Conservation (phyloP, 2,888 invertebrate species). For the Steromphala cineraria region DNA sequence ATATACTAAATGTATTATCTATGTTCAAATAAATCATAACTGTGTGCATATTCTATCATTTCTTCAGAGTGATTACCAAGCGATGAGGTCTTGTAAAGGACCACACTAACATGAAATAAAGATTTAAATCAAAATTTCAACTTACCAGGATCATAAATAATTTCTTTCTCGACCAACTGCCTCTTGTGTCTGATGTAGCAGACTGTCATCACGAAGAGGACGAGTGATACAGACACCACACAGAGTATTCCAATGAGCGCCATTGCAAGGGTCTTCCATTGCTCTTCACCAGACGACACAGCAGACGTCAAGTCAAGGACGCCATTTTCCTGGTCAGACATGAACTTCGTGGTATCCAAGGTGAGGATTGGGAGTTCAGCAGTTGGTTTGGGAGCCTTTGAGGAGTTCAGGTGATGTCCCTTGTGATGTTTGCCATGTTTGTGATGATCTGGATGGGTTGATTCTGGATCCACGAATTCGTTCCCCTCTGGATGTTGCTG, state of each 20-base stretch:
- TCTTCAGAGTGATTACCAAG: no score
- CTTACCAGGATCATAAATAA: conserved; percentile 30
- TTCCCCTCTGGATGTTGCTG: conserved; percentile 19
- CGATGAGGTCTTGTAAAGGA: no score
- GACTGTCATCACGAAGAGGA: conserved; percentile 24
- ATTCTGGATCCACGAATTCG: not conserved
- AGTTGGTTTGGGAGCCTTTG: not conserved
- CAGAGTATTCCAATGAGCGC: conserved; percentile 31
- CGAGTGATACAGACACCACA: conserved; percentile 26
- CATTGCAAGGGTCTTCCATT: conserved; percentile 30
- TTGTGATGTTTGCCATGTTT: not conserved
- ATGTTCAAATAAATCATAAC: no score
- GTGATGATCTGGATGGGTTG: not conserved
- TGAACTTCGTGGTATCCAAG: not conserved
- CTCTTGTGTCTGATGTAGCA: conserved; percentile 24
- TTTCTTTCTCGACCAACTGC: conserved; percentile 21
- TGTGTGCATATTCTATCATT: no score
- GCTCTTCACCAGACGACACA: conserved; percentile 16
- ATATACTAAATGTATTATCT: no score
- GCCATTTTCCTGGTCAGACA: not conserved
- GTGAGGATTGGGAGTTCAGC: not conserved
- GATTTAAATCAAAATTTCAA: not conserved
- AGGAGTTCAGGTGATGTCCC: not conserved
- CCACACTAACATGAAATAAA: no score
- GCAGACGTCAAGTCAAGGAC: conserved; percentile 19